Base-by-base conservation (phyloP, 2,888 invertebrate genomes). In the Gonocerus acuteangulatus region DNA sequence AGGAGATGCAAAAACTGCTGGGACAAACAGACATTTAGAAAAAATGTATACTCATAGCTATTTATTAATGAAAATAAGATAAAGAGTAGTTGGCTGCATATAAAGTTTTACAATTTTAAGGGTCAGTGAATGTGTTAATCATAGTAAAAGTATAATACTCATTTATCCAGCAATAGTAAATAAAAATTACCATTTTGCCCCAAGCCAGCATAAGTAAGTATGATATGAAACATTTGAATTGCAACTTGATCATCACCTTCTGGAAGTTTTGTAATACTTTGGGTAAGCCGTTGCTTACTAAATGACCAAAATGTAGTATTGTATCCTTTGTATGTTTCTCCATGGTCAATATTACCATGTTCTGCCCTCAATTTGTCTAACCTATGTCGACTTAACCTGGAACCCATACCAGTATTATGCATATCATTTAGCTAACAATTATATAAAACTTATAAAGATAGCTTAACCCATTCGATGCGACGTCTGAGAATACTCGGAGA, bases 231-330 rank as follows among this genome's bases (percentile, higher is more conserved):
- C 71, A 94, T 88, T 75, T 89, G 89, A 69, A 92, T 76, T 71
- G 92, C 88, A 13, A 87, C 80, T 68, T 89, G 88, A 71, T 95
- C 88, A 69, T 93, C 92, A 1, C 86, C 83, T 74, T 94, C 93
- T 56, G 87, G 85, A 64, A 94, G 80, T 70, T 87, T 83, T 61
- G 87, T 88, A 63, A 95, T 81, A 69, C 89, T 88, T 75, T 93
- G 92, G 1, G 86, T 82, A 60, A 94, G 76, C 6, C 83, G 80
- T 64, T 85, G 82, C 67, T 92, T 83, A 70, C 87, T 86, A 77
- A 94, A 95, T 44, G 91, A 87, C 95, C 95, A 95, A 77, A 87
- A 93, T 18, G 82, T 84, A 66, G 89, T 84, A 9, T 88, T 85
- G 74, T 87, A 92, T 57, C 89, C 88, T 75, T 91, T 91, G 75